phyloP scores from a whole-genome alignment of 1,140 invertebrate species.

The Hermetia illucens region DNA sequence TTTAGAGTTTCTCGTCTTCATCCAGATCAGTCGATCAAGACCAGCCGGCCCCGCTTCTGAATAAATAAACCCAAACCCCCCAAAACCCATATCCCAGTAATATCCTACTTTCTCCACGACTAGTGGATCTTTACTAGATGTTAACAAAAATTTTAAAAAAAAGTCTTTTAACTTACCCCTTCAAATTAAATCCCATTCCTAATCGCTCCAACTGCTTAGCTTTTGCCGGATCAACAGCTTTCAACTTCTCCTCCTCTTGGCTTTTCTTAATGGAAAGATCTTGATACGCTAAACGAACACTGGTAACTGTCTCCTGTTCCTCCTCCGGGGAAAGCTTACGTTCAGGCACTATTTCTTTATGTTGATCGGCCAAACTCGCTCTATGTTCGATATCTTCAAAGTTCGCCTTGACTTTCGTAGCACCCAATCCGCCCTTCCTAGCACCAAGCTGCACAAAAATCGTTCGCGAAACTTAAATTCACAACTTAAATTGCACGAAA shows the following conservation, averaged over 20 bases:
- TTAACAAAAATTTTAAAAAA: neutral
- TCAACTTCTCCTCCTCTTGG: slow-evolving; percentile 63
- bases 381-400: slow-evolving; percentile 92
- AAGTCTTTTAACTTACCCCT: slow-evolving; percentile 12
- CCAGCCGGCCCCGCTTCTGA: no score
- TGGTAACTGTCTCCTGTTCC: slow-evolving; percentile 48
- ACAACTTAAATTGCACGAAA: neutral
- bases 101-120: no score
- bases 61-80: no score
- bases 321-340: slow-evolving; percentile 32
- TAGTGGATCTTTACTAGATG: slow-evolving; percentile 1
- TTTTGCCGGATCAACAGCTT: slow-evolving; percentile 69
- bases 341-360: slow-evolving; percentile 37
- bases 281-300: slow-evolving; percentile 78
- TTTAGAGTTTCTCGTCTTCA: no score
- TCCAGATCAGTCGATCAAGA: no score
- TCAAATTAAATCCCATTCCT: slow-evolving; percentile 58
- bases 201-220: slow-evolving; percentile 80
- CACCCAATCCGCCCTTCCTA: slow-evolving; percentile 75
- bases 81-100: no score
- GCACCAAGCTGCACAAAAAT: slow-evolving; percentile 47
- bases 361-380: slow-evolving; percentile 65
- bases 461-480: neutral
- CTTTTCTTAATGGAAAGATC: slow-evolving; percentile 65
- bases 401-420: slow-evolving; percentile 87